Evolutionary conservation across 1,140 invertebrate species (phyloP), one percentile per base, ranked within the genome.

Genomic region (Monochamus saltuarius): DNA sequence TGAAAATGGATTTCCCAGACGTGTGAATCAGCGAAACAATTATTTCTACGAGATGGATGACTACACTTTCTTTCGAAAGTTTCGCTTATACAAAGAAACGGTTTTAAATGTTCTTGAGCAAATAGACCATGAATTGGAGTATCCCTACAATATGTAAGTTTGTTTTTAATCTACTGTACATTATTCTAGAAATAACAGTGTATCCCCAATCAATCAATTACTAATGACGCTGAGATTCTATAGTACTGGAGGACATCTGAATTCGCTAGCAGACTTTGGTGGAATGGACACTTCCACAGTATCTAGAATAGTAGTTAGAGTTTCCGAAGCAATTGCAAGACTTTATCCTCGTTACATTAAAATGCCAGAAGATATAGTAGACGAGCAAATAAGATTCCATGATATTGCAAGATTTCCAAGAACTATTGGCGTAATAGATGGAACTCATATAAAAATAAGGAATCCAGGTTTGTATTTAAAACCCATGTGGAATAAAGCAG

Each of bases 221-320:
- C 22, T 70, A 40, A 43, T 61, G 8, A 55, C 65, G 7, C 46
- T 69, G 11, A 11, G 57, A 3, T 67, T 52, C 37, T 65, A 46
- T 50, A 62, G 65, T 14, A 65, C 62, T 43, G 65, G 67, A 10
- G 52, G 59, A 43, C 54, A 59, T n/a, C 36, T 60, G 22, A 50
- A 61, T n/a, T 52, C 60, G 14, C 37, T 61, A 36, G 65, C 54
- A 35, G 67, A 69, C 46, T 40, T 67, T 2, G 36, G 40, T 34
- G 56, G 65, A 9, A 50, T 67, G 1, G 36, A 49, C 40, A 59
- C 62, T 36, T 40, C 54, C 13, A 66, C 68, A n/a, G 62, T 66
- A 14, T 59, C 62, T 43, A 59, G 61, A 29, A 55, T 61, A 19
- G 45, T 67, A 9, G 39, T 64, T 9, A 51, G 52, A 10, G 58